A percentile compares a stretch with the other conserved stretches of the same genome.
These are phyloP conservation scores for Ceryle rudis DNA, from an alignment of 2,797 vertebrate species.

Conservation along the genomic window DNA sequence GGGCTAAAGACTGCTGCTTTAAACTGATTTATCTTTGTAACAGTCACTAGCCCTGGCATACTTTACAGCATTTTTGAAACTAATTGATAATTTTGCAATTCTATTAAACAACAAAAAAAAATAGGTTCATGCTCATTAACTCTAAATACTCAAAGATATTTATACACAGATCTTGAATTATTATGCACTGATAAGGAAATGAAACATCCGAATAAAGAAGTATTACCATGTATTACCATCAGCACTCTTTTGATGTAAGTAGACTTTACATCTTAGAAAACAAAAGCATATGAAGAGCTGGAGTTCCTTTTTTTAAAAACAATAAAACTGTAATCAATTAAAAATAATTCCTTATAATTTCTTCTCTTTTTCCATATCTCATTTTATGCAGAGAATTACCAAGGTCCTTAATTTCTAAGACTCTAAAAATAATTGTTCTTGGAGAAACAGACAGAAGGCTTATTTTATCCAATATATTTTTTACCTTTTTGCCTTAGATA, in stretches of 20 bases:
- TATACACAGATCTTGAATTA: background rate
- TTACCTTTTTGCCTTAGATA: background rate
- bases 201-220: background rate
- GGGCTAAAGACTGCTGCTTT: background rate
- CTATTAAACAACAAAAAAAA: background rate
- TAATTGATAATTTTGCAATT: background rate
- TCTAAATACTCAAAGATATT: background rate
- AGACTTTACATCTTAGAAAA: background rate
- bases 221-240: background rate
- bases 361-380: background rate
- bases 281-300: background rate
- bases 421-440: background rate
- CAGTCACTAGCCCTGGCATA: background rate
- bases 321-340: background rate
- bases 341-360: background rate
- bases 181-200: background rate
- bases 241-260: background rate
- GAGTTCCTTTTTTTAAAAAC: background rate
- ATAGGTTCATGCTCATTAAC: background rate
- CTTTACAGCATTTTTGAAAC: background rate
- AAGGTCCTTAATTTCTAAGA: background rate
- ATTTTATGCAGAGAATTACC: background rate
- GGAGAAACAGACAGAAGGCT: background rate
- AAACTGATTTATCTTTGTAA: background rate
- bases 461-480: constrained; percentile 1